phyloP scores from a whole-genome alignment of 2,888 invertebrate genomes.

The Flabesymbios commensalis region DNA sequence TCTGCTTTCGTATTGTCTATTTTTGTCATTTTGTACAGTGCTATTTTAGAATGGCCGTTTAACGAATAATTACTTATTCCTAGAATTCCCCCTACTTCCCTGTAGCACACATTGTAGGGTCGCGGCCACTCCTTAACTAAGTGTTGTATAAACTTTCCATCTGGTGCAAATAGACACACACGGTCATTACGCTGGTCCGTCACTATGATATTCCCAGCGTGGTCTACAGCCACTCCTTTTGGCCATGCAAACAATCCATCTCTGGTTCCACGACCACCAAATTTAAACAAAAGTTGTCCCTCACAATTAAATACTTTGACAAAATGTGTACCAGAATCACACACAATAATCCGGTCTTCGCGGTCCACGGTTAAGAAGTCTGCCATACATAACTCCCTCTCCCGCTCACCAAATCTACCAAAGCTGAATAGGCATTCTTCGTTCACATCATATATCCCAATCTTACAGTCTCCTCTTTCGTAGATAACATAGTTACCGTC shows the following conservation, averaged over 20 bases:
- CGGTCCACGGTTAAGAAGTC: slow-evolving; percentile 32
- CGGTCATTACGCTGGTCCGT: slow-evolving; percentile 25
- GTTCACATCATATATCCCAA: slow-evolving; percentile 14
- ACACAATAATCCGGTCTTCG: slow-evolving; percentile 24
- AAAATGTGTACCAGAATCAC: slow-evolving; percentile 34
- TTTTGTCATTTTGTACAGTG: background rate
- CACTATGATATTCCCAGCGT: slow-evolving; percentile 27
- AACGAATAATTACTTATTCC: slow-evolving; percentile 25
- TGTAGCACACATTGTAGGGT: slow-evolving; percentile 22
- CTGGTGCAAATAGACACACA: slow-evolving; percentile 23
- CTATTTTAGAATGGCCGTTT: slow-evolving; percentile 16
- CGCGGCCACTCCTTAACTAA: slow-evolving; percentile 11
- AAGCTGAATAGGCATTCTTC: slow-evolving; percentile 25
- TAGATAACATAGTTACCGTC: slow-evolving; percentile 21
- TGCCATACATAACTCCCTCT: slow-evolving; percentile 31
- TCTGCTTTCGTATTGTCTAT: too few species aligned
- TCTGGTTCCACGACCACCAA: slow-evolving; percentile 22
- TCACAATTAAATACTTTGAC: slow-evolving; percentile 26
- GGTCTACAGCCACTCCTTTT: slow-evolving; percentile 28
- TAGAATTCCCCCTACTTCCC: background rate
- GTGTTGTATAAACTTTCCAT: slow-evolving; percentile 25
- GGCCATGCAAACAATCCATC: slow-evolving; percentile 31
- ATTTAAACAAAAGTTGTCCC: slow-evolving; percentile 19
- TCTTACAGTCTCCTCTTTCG: slow-evolving; percentile 26
- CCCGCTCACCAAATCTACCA: slow-evolving; percentile 25